These are phyloP conservation scores for Epizoanthus stellaris DNA, from an alignment of 92 coral and sea anemone species.

Conservation along the genomic window DNA sequence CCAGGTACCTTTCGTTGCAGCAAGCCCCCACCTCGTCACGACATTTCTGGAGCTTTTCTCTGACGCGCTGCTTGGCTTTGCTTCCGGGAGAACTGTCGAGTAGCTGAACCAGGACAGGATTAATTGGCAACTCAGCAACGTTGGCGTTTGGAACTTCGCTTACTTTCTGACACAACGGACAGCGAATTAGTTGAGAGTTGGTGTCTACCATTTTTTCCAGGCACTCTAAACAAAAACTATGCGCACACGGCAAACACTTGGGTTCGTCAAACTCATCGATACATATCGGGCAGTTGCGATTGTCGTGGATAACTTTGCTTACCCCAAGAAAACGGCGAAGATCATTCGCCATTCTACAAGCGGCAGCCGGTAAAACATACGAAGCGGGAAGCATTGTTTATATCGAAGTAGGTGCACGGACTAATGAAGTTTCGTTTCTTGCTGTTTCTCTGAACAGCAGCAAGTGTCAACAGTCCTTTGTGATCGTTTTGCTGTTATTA, in stretches of 20 bases:
- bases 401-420: background rate
- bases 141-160: slow-evolving; percentile 27
- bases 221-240: slow-evolving; percentile 44
- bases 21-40: slow-evolving; percentile 28
- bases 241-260: slow-evolving; percentile 43
- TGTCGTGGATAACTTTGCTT: slow-evolving; percentile 37
- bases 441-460: slow-evolving; percentile 32
- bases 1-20: slow-evolving; percentile 44
- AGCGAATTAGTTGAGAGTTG: slow-evolving; percentile 15
- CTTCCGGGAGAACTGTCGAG: slow-evolving; percentile 37
- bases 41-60: slow-evolving; percentile 26
- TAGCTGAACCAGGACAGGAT: slow-evolving; percentile 29
- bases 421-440: background rate
- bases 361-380: slow-evolving; percentile 25
- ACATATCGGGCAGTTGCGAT: slow-evolving; percentile 38
- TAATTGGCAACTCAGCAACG: slow-evolving; percentile 26
- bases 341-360: slow-evolving; percentile 40
- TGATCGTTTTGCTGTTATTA: slow-evolving; percentile 27
- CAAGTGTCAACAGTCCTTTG: slow-evolving; percentile 36
- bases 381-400: slow-evolving; percentile 47
- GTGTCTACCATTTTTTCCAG: slow-evolving; percentile 28
- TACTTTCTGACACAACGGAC: slow-evolving; percentile 37
- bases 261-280: slow-evolving; percentile 40
- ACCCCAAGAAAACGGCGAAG: slow-evolving; percentile 44
- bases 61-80: slow-evolving; percentile 18